Evolutionary conservation across 2,888 invertebrate genomes (phyloP).

Genomic region (Lithosia quadra): DNA sequence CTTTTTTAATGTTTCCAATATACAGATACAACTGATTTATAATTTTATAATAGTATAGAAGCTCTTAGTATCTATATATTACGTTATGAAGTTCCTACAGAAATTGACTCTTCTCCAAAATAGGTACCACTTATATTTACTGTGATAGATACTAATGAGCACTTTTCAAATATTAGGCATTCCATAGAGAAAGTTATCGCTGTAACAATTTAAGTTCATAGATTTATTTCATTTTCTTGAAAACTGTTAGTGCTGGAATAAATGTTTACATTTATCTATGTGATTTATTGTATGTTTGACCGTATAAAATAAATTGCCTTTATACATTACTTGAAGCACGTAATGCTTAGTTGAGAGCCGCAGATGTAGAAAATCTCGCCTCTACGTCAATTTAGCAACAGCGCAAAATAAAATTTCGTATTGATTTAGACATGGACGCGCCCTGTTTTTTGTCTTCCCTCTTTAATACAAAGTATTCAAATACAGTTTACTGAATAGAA

Average conservation of each 20-base stretch:
- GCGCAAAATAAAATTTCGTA: constrained; percentile 3
- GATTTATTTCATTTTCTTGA: constrained; percentile 32
- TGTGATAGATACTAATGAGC: too few species aligned
- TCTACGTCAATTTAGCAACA: constrained; percentile 5
- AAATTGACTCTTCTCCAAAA: background rate
- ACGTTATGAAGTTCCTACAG: background rate
- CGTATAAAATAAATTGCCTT: constrained; percentile 34
- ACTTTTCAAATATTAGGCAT: constrained; percentile 17
- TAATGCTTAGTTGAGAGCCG: constrained; percentile 10
- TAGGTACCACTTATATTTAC: background rate
- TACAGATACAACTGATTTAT: too few species aligned
- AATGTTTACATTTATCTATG: constrained; percentile 28
- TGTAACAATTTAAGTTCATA: constrained; percentile 24
- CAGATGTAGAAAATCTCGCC: constrained; percentile 25
- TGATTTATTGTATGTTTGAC: constrained; percentile 45
- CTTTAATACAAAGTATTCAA: too few species aligned
- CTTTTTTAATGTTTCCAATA: too few species aligned
- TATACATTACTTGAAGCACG: constrained; percentile 25
- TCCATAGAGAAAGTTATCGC: constrained; percentile 30
- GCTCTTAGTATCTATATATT: background rate
- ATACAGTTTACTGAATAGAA: background rate
- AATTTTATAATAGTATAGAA: too few species aligned
- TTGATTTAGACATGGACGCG: constrained; percentile 13
- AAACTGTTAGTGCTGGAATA: constrained; percentile 31
- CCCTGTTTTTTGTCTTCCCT: background rate